Evolutionary conservation across 1,140 invertebrate genomes (phyloP).

Genomic region (Monochamus saltuarius): DNA sequence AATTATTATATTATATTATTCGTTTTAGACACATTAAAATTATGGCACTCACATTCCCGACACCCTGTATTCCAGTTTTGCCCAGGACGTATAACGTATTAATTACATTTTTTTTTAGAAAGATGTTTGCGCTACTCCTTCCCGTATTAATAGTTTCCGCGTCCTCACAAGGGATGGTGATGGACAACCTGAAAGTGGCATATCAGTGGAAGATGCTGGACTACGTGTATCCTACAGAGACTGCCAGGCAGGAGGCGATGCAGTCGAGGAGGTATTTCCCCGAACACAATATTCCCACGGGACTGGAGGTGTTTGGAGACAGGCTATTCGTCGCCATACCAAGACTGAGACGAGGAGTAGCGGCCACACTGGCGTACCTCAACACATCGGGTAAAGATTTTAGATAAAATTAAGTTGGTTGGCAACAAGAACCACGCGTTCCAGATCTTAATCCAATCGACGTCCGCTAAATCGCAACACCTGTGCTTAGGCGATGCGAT

Average conservation of each 20-base stretch:
- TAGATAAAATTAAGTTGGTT: not conserved
- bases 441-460: not conserved
- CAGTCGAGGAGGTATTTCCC: constrained; percentile 59
- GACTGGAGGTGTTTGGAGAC: constrained; percentile 65
- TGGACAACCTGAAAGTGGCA: constrained; percentile 65
- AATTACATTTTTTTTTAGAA: too few relatives aligned
- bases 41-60: too few relatives aligned
- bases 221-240: constrained; percentile 61
- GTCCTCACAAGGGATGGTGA: constrained; percentile 30
- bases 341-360: constrained; percentile 71
- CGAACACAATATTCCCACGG: constrained; percentile 70
- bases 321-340: constrained; percentile 71
- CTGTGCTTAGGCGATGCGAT: not conserved
- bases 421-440: not conserved
- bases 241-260: constrained; percentile 58
- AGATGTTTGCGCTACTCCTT: too few relatives aligned
- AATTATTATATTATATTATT: too few relatives aligned
- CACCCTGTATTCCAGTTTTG: too few relatives aligned
- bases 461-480: not conserved
- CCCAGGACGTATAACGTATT: too few relatives aligned
- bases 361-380: constrained; percentile 72
- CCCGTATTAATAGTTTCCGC: too few relatives aligned
- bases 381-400: constrained; percentile 63
- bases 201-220: constrained; percentile 74
- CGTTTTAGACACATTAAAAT: too few relatives aligned